Base-by-base conservation (phyloP, 2,113 vertebrate genomes). In the Artemisiospiza belli region DNA sequence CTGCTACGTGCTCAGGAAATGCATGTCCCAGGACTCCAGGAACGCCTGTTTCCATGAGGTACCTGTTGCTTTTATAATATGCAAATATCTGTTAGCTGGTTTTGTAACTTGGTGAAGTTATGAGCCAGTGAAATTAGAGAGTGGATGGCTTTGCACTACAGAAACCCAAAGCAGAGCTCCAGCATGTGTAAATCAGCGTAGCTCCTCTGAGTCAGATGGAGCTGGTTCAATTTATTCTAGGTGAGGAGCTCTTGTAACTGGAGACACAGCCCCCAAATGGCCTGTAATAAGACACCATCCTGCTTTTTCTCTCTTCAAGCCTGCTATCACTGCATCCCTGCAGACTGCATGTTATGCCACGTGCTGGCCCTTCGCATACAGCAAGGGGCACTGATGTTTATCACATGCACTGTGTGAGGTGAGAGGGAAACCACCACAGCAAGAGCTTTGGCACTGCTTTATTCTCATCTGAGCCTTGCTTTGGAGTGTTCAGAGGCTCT, bases 401-500 rank as follows among this genome's bases (percentile, higher is more conserved):
- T 41, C 41, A 2, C 46, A 72, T 61, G 52, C 28, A 31, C n/a
- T 37, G 20, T 0, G 0, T 28, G 83, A 90, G 46, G 61, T 27
- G 63, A 75, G 75, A 54, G 16, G 54, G 22, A 39, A 80, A 74
- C 92, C 87, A 82, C 0, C 8, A 62, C 33, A 90, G 87, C 31
- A 76, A 92, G 82, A 70, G 49, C 35, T 67, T 89, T 89, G 89
- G 81, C 84, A 67, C 16, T 21, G 5, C 63, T 91, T 94, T 46
- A 69, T 51, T 85, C 58, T 81, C 58, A 27, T 76, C 30, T 44
- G 67, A 95, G 90, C 43, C 46, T 57, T 80, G 55, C 88, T 92
- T 82, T 80, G 64, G 87, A 68, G 25, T 17, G 23, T n/a, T 92
- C 91, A 92, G 44, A 81, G 73, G 68, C 80, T 75, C 73, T 93